Evolutionary conservation across 2,888 invertebrate genomes (phyloP).

Genomic region (Dicycla oo): DNA sequence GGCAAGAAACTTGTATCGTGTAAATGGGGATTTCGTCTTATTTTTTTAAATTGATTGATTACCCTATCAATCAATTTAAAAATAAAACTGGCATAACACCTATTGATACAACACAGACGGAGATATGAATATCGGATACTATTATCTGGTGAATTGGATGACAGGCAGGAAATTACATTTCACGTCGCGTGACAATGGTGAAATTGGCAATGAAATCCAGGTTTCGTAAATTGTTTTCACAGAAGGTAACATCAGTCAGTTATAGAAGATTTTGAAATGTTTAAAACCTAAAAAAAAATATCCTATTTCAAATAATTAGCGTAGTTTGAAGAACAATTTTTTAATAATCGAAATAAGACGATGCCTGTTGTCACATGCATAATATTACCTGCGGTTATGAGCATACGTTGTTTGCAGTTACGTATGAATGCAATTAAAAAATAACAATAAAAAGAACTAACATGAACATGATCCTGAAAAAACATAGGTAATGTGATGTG

Average conservation of each 20-base stretch:
- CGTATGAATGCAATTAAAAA: conserved; percentile 23
- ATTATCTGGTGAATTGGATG: conserved; percentile 18
- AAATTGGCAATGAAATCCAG: conserved; percentile 6
- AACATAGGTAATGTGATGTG: not conserved
- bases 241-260: not conserved
- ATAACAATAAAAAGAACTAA: conserved; percentile 14
- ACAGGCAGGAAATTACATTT: not conserved
- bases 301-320: not conserved
- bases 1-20: not conserved
- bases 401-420: conserved; percentile 4
- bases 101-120: not conserved
- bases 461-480: conserved; percentile 16
- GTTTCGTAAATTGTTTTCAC: not conserved
- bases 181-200: not conserved
- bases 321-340: not conserved
- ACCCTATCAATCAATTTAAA: conserved; percentile 47
- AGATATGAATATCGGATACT: conserved; percentile 20
- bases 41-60: too few species aligned
- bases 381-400: not conserved
- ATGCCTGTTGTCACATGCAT: not conserved
- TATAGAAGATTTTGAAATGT: not conserved
- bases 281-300: not conserved
- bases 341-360: not conserved
- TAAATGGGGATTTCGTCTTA: not conserved
- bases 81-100: conserved; percentile 19